Conservation (phyloP, 2,113 vertebrate genomes). For the Cochlearius cochlearius region DNA sequence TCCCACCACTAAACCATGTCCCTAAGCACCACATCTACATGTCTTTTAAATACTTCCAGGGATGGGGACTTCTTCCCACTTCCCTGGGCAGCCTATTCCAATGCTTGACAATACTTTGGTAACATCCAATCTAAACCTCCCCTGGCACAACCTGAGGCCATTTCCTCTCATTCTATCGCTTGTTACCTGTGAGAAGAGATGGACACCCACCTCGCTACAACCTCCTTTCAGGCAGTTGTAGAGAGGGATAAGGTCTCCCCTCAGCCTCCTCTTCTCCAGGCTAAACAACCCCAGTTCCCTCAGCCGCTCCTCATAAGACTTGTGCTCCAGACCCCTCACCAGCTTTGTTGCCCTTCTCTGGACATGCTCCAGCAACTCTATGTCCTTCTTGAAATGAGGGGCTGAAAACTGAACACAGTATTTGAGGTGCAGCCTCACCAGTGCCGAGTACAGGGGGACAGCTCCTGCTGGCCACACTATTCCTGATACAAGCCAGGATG, state of each 20-base stretch:
- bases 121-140: neutral
- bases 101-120: too few relatives aligned
- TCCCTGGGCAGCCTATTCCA: too few relatives aligned
- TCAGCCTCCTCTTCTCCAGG: neutral
- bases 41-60: too few relatives aligned
- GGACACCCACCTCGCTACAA: accelerated
- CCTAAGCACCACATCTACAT: too few relatives aligned
- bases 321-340: neutral
- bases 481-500: too few relatives aligned
- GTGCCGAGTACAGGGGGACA: neutral
- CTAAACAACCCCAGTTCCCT: neutral
- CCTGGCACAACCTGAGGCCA: neutral
- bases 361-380: neutral
- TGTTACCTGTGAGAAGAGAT: neutral
- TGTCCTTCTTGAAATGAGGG: neutral
- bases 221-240: neutral
- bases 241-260: neutral
- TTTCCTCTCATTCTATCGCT: neutral
- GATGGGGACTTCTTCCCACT: too few relatives aligned
- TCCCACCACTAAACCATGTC: neutral
- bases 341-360: neutral
- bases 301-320: neutral
- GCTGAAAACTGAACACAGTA: too few relatives aligned
- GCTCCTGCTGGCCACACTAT: too few relatives aligned
- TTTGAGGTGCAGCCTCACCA: neutral